Evolutionary conservation across 2,113 vertebrate species (phyloP), one percentile per base, ranked within the genome.

Genomic region (Phrynosoma blainvillii): DNA sequence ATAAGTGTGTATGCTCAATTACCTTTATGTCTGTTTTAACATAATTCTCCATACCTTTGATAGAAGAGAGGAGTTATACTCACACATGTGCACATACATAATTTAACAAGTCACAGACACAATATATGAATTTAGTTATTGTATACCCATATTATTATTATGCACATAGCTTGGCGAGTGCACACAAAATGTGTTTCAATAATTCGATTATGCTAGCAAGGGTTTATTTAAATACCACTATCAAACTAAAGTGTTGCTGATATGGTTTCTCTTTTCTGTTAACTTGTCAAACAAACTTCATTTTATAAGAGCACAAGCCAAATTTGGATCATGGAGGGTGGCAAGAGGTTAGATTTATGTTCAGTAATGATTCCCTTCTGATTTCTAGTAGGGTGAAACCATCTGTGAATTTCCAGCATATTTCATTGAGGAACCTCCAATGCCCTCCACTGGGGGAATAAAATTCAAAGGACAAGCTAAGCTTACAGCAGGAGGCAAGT

Each of bases 161-260:
- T 27, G 30, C 16, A 83, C 14, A 40, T 25, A 56, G 68, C 30
- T 70, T 74, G 27, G n/a, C 54, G 11, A 74, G 6, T 54, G 30
- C 23, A 36, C n/a, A 32, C 10, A n/a, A 36, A 73, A 54, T 59
- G 13, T 47, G 10, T 21, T 74, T 54, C 11, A 40, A 25, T 71
- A 75, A 59, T 84, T 84, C 54, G 27, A 59, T 84, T 86, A 87
- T 9, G 36, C n/a, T 11, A 80, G 85, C 21, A 86, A 70, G 21
- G 42, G 23, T 54, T 47, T 73, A 36, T 56, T 56, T 56, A 14
- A 73, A 84, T 75, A 20, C 18, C 70, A 47, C 70, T 84, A 25
- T 75, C 73, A n/a, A 32, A 74, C 70, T 54, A 56, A 54, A 7
- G 0, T 16, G 30, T 14, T 84, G 40, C 84, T 73, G 0, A n/a